Conservation (phyloP, 1,140 invertebrate genomes). For the Pentalonia nigronervosa region DNA sequence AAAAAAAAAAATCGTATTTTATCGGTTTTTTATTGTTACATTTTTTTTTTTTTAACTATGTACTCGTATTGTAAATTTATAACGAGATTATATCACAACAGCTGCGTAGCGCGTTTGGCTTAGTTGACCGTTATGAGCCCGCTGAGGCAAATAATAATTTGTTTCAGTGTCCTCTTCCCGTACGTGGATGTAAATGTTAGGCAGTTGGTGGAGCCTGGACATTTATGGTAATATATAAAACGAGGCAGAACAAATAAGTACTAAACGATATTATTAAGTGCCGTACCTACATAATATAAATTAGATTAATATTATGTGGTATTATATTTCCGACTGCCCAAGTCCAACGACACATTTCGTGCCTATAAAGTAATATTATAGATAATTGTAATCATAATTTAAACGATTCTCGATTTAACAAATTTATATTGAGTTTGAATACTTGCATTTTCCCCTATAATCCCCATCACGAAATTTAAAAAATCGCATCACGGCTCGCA, state of each 20-base stretch:
- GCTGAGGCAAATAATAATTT: not conserved
- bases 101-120: not conserved
- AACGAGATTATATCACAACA: not conserved
- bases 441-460: not conserved
- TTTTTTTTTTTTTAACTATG: not conserved
- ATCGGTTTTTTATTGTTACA: not conserved
- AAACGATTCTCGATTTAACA: not conserved
- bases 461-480: not conserved
- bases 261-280: not conserved
- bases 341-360: not conserved
- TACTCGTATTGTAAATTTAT: not conserved
- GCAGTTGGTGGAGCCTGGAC: not conserved
- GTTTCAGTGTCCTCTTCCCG: not conserved
- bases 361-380: not conserved
- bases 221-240: not conserved
- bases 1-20: not conserved
- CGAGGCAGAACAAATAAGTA: not conserved
- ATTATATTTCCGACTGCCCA: not conserved
- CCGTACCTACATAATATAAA: not conserved
- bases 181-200: not conserved
- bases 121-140: slow-evolving; percentile 6
- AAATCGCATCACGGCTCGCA: not conserved
- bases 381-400: not conserved
- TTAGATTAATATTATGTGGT: not conserved
- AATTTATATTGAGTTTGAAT: not conserved